phyloP scores from a whole-genome alignment of 2,888 invertebrate species.

The Cheilosia scutellata region DNA sequence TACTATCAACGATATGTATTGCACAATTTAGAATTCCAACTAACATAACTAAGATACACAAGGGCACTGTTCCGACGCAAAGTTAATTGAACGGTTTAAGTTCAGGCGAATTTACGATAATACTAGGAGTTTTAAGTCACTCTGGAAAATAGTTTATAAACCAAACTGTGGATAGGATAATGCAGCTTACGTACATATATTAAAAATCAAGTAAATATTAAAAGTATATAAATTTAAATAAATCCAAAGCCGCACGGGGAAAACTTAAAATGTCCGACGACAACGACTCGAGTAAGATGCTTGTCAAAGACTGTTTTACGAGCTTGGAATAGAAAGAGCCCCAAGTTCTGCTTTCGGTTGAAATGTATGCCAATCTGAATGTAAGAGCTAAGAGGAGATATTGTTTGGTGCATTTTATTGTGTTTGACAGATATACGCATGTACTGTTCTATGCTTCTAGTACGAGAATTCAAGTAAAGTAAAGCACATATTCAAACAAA shows the following conservation, averaged over 20 bases:
- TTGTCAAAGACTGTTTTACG: constrained; percentile 49
- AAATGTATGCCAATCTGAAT: constrained; percentile 17
- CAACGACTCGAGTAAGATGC: constrained; percentile 50
- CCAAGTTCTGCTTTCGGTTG: constrained; percentile 5
- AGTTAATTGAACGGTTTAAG: constrained; percentile 6
- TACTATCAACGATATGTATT: constrained; percentile 1
- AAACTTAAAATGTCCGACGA: constrained; percentile 3
- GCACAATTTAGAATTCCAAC: constrained; percentile 21
- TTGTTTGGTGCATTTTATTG: constrained; percentile 28
- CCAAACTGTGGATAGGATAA: not conserved
- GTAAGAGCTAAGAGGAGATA: constrained; percentile 19
- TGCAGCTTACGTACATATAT: not conserved
- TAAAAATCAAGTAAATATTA: not conserved
- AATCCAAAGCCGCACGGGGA: not conserved
- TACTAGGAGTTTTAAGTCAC: not conserved
- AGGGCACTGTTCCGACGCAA: not conserved
- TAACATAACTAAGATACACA: constrained; percentile 2
- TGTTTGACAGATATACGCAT: constrained; percentile 51
- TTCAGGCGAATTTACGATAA: not conserved
- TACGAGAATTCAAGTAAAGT: not conserved
- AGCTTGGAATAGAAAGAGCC: not conserved
- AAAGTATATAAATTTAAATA: not conserved
- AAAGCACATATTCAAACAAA: constrained; percentile 23
- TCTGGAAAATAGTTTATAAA: not conserved
- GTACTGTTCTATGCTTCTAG: constrained; percentile 14